Evolutionary conservation across 2,113 vertebrate species (phyloP), one percentile per base, ranked within the genome.

Genomic region (Kryptolebias marmoratus): DNA sequence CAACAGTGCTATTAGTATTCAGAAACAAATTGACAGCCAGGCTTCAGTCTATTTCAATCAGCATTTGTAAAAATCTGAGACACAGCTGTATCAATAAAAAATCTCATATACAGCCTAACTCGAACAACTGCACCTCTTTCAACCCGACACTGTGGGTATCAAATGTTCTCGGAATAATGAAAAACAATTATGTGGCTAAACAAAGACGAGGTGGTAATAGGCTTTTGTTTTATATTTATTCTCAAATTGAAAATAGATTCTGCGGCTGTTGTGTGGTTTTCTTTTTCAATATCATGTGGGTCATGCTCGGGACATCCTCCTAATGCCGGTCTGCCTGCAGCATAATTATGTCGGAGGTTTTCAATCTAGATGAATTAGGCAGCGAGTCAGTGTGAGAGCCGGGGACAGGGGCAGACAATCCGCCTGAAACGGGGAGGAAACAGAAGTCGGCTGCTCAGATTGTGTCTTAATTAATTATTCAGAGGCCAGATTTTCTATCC

Each of bases 401-500:
- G 61, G 82, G 81, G 69, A 77, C 78, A 58, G 80, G 52, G 52
- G 82, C 86, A 88, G 87, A 89, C 89, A 88, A 87, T 91, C 87
- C 79, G 74, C 83, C 83, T 85, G 82, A 90, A 90, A 87, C 61
- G 76, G 85, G 78, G 79, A 88, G 89, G 91, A 90, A 92, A 93
- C 88, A 89, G 90, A 89, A 93, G 92, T 87, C 88, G 87, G 85
- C 87, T 77, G 91, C 89, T 92, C 85, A 90, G 92, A 93, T 92
- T 94, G 92, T 93, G 87, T 92, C 85, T 68, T 32, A 80, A 94
- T 94, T 89, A 94, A 94, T 94, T 92, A 94, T 94, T 93, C 86
- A 94, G 70, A 71, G 57, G 61, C 82, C 81, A 88, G 90, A 92
- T 91, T 93, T 85, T 90, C 90, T 92, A 92, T 92, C 91, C 91